phyloP scores from a whole-genome alignment of 2,797 vertebrate genomes.

The Liparis tanakae region DNA sequence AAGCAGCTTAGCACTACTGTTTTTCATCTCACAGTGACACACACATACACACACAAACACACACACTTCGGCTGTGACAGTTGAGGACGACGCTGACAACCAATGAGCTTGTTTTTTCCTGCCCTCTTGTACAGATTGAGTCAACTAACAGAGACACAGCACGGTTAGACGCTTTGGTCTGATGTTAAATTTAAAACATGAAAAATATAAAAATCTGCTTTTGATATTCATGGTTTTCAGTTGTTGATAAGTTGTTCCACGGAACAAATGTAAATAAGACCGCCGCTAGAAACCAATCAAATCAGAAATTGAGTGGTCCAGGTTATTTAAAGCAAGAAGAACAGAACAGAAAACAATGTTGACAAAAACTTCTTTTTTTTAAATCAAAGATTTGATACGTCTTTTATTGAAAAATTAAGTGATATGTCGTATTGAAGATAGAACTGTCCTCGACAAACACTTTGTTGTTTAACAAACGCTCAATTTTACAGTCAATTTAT shows the following conservation, averaged over 20 bases:
- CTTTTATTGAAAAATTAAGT: not conserved
- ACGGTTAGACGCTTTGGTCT: not conserved
- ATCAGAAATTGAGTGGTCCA: not conserved
- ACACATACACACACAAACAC: not conserved
- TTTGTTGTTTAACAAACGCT: not conserved
- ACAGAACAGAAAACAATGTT: not conserved
- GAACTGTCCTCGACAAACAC: not conserved
- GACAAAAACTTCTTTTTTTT: not conserved
- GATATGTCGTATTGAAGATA: not conserved
- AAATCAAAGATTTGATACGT: not conserved
- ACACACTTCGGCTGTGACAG: constrained; percentile 36
- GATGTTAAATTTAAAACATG: not conserved
- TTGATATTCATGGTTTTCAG: not conserved
- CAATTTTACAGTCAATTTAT: not conserved
- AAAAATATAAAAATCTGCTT: not conserved
- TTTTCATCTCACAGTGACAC: constrained; percentile 51
- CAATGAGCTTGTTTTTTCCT: constrained; percentile 27
- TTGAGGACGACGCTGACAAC: constrained; percentile 27
- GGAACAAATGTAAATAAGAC: not conserved
- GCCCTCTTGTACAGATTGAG: constrained; percentile 18
- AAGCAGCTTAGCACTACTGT: constrained; percentile 74
- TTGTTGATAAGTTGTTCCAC: not conserved
- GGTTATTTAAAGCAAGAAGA: not conserved
- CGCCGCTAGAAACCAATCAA: not conserved
- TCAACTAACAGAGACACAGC: constrained; percentile 21